Evolutionary conservation across 37 sponge, comb jelly and placozoan species (phyloP), one percentile per base, ranked within the genome.

Genomic region (Cladorhizidae sp.): DNA sequence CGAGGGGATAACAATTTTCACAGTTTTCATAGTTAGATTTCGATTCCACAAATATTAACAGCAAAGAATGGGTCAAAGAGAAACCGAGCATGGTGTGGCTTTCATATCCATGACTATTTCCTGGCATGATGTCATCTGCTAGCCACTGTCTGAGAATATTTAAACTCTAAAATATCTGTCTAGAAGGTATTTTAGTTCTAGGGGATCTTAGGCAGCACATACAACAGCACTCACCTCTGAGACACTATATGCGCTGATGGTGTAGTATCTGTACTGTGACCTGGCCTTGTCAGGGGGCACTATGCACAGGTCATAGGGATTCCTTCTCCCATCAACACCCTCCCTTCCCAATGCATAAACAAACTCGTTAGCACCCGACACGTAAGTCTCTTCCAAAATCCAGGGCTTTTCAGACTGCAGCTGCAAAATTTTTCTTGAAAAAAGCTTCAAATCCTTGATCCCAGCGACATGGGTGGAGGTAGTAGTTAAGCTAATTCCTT

Each of bases 161-260:
- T n/a, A n/a, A n/a, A n/a, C n/a, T n/a, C n/a, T 45, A 45, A 45
- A 45, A 45, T 45, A 45, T 12, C 9, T 9, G 9, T 45, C 49
- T 12, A 12, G 49, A 45, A 9, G 49, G 8, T 45, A 45, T n/a
- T n/a, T n/a, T n/a, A n/a, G n/a, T n/a, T n/a, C n/a, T n/a, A n/a
- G n/a, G n/a, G n/a, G n/a, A n/a, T n/a, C n/a, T n/a, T n/a, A n/a
- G n/a, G 49, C 8, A 12, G 49, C 49, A 12, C 5, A 45, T 45
- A 9, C 7, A 74, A 15, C 20, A 21, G 22, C 40, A 39, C 80
- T 31, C 39, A 81, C 82, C 73, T 81, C 61, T 15, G 73, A n/a
- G 0, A 81, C 73, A 59, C 62, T 73, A 51, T 42, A 42, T 7
- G 82, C 73, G 42, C 82, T 81, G 62, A 81, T 59, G 31, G 82